Base-by-base conservation (phyloP, 2,888 invertebrate species). In the Pterobdella sp. region DNA sequence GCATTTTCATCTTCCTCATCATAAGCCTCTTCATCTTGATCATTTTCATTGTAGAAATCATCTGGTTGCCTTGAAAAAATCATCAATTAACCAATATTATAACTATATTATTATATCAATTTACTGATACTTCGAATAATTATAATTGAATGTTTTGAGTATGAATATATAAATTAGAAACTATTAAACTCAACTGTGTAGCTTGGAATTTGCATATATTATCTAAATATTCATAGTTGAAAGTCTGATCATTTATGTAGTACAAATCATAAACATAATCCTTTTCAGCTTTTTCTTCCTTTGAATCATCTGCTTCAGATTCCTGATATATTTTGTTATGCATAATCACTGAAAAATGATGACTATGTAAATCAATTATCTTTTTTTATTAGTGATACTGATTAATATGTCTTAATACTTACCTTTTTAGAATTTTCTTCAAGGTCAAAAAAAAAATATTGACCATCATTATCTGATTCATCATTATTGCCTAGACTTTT, bases 1-100 rank as follows among this genome's bases (percentile, higher is more conserved):
- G 60, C 60, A 26, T 56, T 56, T 22, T 56, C 60, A n/a, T 56
- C 60, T 26, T 56, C 60, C 18, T 56, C 60, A 56, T 56, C 60
- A 56, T 26, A 22, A 14, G 10, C n/a, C 4, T 56, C 60, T 56
- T 56, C 60, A 56, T 56, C 60, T n/a, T 56, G n/a, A 7, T 56
- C 60, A 7, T 56, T n/a, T 26, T 56, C 60, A 7, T 26, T 56
- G n/a, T 26, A 56, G 3, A 56, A n/a, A 22, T 56, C n/a, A 26
- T 56, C n/a, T 18, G 60, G 26, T 56, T 18, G 60, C n/a, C 60
- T 56, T 4, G 22, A 42, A 42, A 42, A 22, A 42, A 14, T 42
- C n/a, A n/a, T n/a, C n/a, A n/a, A n/a, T n/a, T n/a, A n/a, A n/a
- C n/a, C n/a, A n/a, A n/a, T n/a, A n/a, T n/a, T n/a, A n/a, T n/a